Evolutionary conservation across 2,113 vertebrate genomes (phyloP), one percentile per base, ranked within the genome.

Genomic region (Forbesichthys agassizii): DNA sequence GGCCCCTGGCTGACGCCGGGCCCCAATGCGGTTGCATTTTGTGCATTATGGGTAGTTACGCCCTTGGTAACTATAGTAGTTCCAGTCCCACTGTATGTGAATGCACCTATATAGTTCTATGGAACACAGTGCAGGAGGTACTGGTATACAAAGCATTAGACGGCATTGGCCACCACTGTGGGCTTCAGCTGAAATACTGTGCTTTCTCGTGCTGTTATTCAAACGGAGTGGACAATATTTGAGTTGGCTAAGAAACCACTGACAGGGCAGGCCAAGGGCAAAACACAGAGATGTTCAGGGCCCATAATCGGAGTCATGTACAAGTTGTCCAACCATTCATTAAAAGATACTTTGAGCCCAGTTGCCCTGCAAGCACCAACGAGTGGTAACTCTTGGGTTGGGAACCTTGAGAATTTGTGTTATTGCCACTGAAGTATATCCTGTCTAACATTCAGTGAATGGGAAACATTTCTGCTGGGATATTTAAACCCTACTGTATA

Each of bases 261-360:
- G 79, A 71, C 71, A 5, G 5, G 71, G 60, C 33, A 65, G 53
- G 62, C 10, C 49, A 36, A 48, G 46, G 53, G 54, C 54, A 77
- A 86, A 85, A 81, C 77, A 75, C 75, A 84, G 80, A 79, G 14
- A 66, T 13, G 60, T 84, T 78, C 74, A 75, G 73, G 69, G 69
- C 74, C 84, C 74, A 78, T 86, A 84, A 83, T 87, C 85, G 81
- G 61, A 81, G 74, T 87, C 83, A 64, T 76, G 88, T 75, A 84
- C 77, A 77, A 76, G 73, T 76, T 64, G 61, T 71, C 79, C 83
- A 87, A 81, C 65, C 33, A 16, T 20, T 90, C 67, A 87, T 91
- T 91, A 88, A 73, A 87, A 83, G 69, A 74, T 48, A 67, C 80
- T 88, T 64, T 66, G 66, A 68, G 73, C 60, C 0, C 60, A 68